Evolutionary conservation across 2,888 invertebrate genomes (phyloP).

Genomic region (Minunthozetes semirufus): DNA sequence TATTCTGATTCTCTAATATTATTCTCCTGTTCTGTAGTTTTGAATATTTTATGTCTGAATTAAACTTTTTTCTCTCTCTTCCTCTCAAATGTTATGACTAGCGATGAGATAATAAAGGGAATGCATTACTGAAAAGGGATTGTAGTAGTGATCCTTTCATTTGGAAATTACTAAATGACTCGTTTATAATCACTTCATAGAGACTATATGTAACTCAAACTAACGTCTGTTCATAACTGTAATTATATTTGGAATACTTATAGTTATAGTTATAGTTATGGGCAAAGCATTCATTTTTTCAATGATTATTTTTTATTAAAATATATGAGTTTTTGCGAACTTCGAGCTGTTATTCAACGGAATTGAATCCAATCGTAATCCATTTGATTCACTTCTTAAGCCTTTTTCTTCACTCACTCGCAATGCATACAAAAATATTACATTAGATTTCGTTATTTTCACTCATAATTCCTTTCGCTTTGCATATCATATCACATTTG

Average conservation of each 20-base stretch:
- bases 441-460: too few species aligned
- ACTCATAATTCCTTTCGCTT: too few species aligned
- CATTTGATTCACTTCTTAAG: too few species aligned
- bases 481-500: too few species aligned
- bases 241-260: not conserved
- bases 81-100: not conserved
- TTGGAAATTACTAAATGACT: not conserved
- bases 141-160: not conserved
- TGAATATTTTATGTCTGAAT: slow-evolving; percentile 10
- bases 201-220: not conserved
- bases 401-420: too few species aligned
- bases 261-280: too few species aligned
- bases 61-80: not conserved
- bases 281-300: too few species aligned
- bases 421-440: too few species aligned
- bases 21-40: not conserved
- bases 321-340: too few species aligned
- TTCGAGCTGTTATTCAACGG: too few species aligned
- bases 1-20: not conserved
- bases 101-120: not conserved
- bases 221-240: not conserved
- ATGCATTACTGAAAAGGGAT: not conserved
- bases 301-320: too few species aligned
- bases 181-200: slow-evolving; percentile 4
- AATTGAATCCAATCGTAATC: too few species aligned